Conservation (phyloP, 1,140 invertebrate genomes). For the Steinernema khuongi region DNA sequence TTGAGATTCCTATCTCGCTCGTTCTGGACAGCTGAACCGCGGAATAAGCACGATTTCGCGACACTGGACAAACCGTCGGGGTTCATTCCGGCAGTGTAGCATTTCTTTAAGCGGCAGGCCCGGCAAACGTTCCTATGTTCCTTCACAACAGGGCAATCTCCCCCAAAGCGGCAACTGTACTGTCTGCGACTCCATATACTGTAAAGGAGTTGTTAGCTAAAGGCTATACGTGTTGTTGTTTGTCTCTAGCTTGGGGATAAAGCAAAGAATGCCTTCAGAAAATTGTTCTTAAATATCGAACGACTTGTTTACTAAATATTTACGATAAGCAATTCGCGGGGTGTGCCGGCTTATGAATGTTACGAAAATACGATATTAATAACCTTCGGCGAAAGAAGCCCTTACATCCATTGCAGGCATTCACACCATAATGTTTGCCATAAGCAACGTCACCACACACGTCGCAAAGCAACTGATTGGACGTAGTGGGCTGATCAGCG, state of each 20-base stretch:
- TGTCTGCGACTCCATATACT: conserved; percentile 36
- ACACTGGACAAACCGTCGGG: conserved; percentile 62
- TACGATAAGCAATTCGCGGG: no score
- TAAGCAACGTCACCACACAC: conserved; percentile 93
- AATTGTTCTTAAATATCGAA: neutral
- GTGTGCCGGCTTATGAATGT: no score
- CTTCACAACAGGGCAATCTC: conserved; percentile 80
- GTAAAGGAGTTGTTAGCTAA: conserved; percentile 11
- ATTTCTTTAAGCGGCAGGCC: conserved; percentile 63
- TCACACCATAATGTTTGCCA: conserved; percentile 94
- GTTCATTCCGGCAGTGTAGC: conserved; percentile 65
- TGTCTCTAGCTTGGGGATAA: no score
- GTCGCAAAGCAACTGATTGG: conserved; percentile 67
- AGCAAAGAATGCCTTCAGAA: neutral
- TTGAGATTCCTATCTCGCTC: conserved; percentile 32
- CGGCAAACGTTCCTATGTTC: conserved; percentile 68
- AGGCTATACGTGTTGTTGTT: no score
- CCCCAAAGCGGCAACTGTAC: conserved; percentile 35
- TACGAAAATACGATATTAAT: neutral
- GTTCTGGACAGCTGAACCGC: conserved; percentile 35
- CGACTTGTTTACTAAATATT: no score
- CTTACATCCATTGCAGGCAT: conserved; percentile 96
- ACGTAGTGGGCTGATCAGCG: neutral
- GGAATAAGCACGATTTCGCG: neutral
- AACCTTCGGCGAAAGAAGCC: conserved; percentile 73